Base-by-base conservation (phyloP, 2,113 vertebrate species). In the Melospiza melodia region DNA sequence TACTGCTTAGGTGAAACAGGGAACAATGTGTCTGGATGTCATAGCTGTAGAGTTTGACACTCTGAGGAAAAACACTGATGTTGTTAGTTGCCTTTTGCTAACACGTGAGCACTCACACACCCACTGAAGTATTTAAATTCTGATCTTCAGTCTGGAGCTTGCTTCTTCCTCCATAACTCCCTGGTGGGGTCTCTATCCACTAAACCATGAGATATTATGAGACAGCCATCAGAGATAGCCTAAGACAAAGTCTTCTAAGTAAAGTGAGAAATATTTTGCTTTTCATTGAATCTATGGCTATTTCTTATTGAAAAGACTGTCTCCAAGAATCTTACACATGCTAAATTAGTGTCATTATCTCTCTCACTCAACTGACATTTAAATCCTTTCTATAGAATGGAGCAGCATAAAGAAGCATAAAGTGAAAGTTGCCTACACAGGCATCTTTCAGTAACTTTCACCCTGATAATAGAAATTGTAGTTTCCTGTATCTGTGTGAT, bases 11-110 rank as follows among this genome's bases (percentile, higher is more conserved):
- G 18, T 18, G 72, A 86, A 55, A 9, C n/a, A 80, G 54, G 33
- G 10, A 80, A 6, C 0, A 0, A 16, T 23, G 25, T 66, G 12
- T 17, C 33, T 55, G 48, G 10, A 43, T 67, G 18, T 11, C 54
- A 59, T 23, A 59, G 37, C 27, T 39, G 31, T n/a, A 65, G n/a
- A 66, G 7, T 73, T 35, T 85, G 72, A 59, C 18, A 10, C 1
- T 24, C 33, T 58, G 46, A 77, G 11, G 43, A 49, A 89, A 81
- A 87, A 12, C n/a, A 62, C 8, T 41, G 20, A 24, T 41, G 22
- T 8, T 74, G 6, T 49, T 30, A 49, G 19, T 41, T 75, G 14
- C 5, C 22, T 72, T 89, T 22, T 67, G 28, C 28, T 51, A 35
- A 48, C 2, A 41, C 5, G 14, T 31, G 31, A 74, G 48, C 24